These are phyloP conservation scores for Protobothrops mucrosquamatus DNA, from an alignment of 2,113 vertebrate genomes.

Conservation along the genomic window DNA sequence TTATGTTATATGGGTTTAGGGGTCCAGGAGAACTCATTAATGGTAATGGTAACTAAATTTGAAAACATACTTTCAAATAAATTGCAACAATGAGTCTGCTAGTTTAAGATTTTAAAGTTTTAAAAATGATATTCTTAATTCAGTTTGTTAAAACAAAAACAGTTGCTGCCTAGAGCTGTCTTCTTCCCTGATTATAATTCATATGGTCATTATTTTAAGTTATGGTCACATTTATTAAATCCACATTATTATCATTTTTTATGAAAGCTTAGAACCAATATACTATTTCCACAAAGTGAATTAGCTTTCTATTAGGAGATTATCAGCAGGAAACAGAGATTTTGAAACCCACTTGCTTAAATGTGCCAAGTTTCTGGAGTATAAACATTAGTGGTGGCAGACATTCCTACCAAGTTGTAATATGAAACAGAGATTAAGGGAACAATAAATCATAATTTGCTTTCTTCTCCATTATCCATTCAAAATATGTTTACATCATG, in stretches of 20 bases:
- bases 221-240: background rate
- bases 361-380: background rate
- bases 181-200: background rate
- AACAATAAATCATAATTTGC: background rate
- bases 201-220: background rate
- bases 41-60: background rate
- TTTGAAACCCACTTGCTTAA: background rate
- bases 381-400: background rate
- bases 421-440: background rate
- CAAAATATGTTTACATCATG: background rate
- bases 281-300: background rate
- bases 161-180: background rate
- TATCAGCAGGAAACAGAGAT: background rate
- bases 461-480: background rate
- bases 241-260: conserved; percentile 1
- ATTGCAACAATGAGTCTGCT: background rate
- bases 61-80: background rate
- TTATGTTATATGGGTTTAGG: background rate
- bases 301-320: background rate
- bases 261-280: background rate
- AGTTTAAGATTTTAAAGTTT: background rate
- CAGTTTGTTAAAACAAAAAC: background rate
- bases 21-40: too few species aligned
- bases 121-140: background rate
- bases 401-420: background rate